A percentile compares a stretch with the other conserved stretches of the same genome.
phyloP scores from a whole-genome alignment of 35 echinoderm and acorn worm genomes.

The Apostichopus californicus region DNA sequence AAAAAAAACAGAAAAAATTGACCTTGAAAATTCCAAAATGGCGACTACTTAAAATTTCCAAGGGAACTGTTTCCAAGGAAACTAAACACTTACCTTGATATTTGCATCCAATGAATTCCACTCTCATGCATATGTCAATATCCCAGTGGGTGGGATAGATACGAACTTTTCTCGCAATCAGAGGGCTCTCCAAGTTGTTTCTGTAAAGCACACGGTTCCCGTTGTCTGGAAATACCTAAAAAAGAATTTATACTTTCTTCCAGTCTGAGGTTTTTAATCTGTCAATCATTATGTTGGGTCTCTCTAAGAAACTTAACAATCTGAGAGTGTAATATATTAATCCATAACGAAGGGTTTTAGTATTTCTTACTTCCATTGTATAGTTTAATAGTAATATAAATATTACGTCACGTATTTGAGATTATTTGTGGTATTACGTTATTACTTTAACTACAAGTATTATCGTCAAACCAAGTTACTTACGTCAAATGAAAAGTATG shows the following conservation, averaged over 20 bases:
- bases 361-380: not conserved
- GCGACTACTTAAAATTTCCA: no score
- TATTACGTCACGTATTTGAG: no score
- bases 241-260: not conserved
- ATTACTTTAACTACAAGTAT: no score
- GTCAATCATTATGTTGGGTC: no score
- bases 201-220: conserved; percentile 37
- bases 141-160: conserved; percentile 55
- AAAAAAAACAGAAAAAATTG: no score
- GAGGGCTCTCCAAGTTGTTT: conserved; percentile 59
- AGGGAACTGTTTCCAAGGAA: not conserved
- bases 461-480: no score
- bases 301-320: not conserved
- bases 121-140: conserved; percentile 60
- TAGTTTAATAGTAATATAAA: not conserved
- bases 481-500: no score
- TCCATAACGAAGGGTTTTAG: no score
- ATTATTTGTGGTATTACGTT: no score
- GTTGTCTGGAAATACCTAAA: conserved; percentile 73
- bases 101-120: conserved; percentile 89
- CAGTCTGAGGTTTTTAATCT: no score
- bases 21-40: no score
- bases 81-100: conserved; percentile 65
- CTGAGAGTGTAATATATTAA: not conserved
- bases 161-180: conserved; percentile 56